Percentiles rank a stretch among this genome's conserved stretches.
Conservation (phyloP, 23 tunicate species). For the Oikopleura vanhoeffeni region DNA sequence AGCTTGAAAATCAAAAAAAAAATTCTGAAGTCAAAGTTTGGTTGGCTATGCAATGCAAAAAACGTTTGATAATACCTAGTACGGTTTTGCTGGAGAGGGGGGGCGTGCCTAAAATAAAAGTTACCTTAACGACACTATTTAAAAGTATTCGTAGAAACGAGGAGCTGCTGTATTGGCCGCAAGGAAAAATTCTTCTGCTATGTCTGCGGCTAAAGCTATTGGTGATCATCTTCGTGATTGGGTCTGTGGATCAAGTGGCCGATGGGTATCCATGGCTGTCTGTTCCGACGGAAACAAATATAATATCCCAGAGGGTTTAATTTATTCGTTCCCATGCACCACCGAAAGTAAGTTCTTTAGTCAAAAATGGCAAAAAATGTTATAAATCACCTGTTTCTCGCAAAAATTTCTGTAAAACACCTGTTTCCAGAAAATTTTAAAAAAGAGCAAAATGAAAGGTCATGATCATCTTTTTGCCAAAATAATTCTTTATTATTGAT, state of each 20-base stretch:
- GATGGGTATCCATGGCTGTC: slow-evolving; percentile 78
- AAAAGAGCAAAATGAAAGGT: not conserved
- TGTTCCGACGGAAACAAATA: slow-evolving; percentile 51
- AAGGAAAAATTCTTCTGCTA: slow-evolving; percentile 65
- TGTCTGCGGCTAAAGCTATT: slow-evolving; percentile 97
- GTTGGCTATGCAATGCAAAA: not conserved
- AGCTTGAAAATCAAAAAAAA: no score
- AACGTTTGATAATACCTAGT: not conserved
- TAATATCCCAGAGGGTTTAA: slow-evolving; percentile 43
- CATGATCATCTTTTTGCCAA: no score
- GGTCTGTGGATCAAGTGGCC: slow-evolving; percentile 19
- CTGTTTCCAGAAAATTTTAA: no score
- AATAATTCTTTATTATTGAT: no score
- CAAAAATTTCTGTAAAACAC: not conserved
- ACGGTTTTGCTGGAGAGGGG: no score
- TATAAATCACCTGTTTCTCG: not conserved
- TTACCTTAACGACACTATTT: not conserved
- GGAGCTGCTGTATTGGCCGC: slow-evolving; percentile 90
- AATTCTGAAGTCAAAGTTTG: no score
- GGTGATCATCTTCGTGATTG: slow-evolving; percentile 84
- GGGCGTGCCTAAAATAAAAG: no score
- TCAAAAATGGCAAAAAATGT: no score
- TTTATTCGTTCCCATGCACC: slow-evolving; percentile 59
- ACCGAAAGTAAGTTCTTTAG: slow-evolving; percentile 19
- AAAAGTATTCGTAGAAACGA: no score